These are phyloP conservation scores for Ceratina calcarata DNA, from an alignment of 1,140 invertebrate genomes.

Conservation along the genomic window DNA sequence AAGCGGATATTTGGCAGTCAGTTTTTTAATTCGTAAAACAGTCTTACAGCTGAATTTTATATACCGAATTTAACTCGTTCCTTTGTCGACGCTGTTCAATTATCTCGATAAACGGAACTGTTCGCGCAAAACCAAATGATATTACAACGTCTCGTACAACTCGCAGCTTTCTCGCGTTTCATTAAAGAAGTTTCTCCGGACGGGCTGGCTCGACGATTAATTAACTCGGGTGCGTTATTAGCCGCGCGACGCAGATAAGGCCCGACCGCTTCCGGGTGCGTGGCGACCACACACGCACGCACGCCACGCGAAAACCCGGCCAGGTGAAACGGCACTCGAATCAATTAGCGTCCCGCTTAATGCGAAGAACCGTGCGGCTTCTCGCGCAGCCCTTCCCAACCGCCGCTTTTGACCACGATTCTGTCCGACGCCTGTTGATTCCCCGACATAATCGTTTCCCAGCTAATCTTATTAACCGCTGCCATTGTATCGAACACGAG, in stretches of 20 bases:
- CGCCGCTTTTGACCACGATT: neutral
- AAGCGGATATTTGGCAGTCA: neutral
- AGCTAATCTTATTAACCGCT: no score
- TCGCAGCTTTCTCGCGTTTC: no score
- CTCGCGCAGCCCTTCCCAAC: conserved; percentile 11
- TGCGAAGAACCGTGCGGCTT: conserved; percentile 19
- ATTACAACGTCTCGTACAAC: no score
- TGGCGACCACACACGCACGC: neutral
- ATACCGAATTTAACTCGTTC: no score
- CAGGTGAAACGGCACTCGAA: conserved; percentile 50
- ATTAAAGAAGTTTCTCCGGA: no score
- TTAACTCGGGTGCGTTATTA: conserved; percentile 29
- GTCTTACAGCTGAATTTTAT: no score
- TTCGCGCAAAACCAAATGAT: no score
- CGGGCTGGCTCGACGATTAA: neutral
- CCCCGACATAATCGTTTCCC: neutral
- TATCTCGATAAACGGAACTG: no score
- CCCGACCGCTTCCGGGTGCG: conserved; percentile 30
- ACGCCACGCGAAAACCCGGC: conserved; percentile 10
- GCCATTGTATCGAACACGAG: no score
- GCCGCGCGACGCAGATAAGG: conserved; percentile 18
- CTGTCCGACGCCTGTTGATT: neutral
- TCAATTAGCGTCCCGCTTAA: conserved; percentile 37
- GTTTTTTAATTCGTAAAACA: neutral
- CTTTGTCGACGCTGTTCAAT: no score